Conservation (phyloP, 1,140 invertebrate genomes). For the Hestina assimilis region DNA sequence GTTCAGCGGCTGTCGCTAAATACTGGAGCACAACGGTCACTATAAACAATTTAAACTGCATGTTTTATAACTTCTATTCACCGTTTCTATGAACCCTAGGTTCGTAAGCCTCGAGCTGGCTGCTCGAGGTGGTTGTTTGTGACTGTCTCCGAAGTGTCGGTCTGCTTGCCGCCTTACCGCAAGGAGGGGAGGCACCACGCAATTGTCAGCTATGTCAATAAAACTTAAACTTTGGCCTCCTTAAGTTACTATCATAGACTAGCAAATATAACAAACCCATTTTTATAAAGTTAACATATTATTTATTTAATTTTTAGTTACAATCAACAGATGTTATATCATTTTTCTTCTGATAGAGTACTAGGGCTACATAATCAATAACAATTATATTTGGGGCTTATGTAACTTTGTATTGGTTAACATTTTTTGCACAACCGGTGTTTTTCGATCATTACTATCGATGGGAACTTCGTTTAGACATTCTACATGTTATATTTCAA, state of each 20-base stretch:
- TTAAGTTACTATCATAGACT: slow-evolving; percentile 13
- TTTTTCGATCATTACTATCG: too few species aligned
- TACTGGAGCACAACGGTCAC: slow-evolving; percentile 55
- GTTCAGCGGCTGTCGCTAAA: slow-evolving; percentile 38
- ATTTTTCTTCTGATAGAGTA: too few species aligned
- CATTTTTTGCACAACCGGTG: too few species aligned
- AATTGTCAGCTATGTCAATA: slow-evolving; percentile 70
- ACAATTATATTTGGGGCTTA: too few species aligned
- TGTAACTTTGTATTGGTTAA: neutral
- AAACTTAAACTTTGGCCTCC: slow-evolving; percentile 56
- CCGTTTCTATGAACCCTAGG: slow-evolving; percentile 12
- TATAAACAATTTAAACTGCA: slow-evolving; percentile 62
- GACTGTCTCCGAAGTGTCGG: slow-evolving; percentile 48
- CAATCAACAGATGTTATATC: too few species aligned
- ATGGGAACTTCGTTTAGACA: too few species aligned
- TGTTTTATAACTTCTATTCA: slow-evolving; percentile 29
- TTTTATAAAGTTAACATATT: too few species aligned
- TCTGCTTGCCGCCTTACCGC: slow-evolving; percentile 37
- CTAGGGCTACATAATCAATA: slow-evolving; percentile 5
- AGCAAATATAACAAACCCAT: neutral
- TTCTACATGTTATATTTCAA: too few species aligned
- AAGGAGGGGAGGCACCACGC: slow-evolving; percentile 53
- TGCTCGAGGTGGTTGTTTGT: slow-evolving; percentile 47
- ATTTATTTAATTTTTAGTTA: too few species aligned
- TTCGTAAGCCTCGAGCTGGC: slow-evolving; percentile 47